Evolutionary conservation across 2,888 invertebrate species (phyloP).

Genomic region (Mesorhabditis belari): DNA sequence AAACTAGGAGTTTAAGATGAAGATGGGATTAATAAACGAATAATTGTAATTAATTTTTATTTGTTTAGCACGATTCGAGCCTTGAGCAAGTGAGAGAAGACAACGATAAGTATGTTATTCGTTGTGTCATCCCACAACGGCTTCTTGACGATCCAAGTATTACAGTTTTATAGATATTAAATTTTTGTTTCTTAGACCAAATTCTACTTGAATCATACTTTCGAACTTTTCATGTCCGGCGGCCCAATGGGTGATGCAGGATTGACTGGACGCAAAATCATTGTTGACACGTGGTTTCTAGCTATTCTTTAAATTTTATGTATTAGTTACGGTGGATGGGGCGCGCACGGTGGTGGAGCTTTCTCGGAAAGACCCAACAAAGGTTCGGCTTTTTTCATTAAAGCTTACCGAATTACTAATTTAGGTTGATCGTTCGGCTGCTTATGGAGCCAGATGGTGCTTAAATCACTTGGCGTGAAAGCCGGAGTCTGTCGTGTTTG

Average conservation of each 20-base stretch:
- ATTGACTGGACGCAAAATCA: conserved; percentile 88
- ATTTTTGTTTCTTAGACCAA: no score
- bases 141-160: no score
- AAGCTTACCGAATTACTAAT: no score
- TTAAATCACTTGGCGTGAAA: conserved; percentile 89
- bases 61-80: no score
- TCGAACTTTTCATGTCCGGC: no score
- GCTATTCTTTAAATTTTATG: no score
- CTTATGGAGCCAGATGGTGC: conserved; percentile 97
- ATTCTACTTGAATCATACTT: no score
- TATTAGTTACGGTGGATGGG: conserved; percentile 99
- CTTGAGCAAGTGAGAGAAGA: conserved; percentile 5
- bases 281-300: conserved; percentile 99
- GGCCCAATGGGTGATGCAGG: conserved; percentile 25
- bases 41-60: background rate
- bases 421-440: conserved; percentile 90
- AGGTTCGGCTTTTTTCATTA: no score
- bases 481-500: conserved; percentile 91
- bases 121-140: conserved; percentile 80
- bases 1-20: background rate
- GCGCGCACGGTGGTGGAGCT: conserved; percentile 96
- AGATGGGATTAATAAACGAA: background rate
- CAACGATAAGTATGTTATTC: conserved; percentile 58
- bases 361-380: conserved; percentile 88
- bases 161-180: no score